Conservation (phyloP, 2,113 vertebrate species). For the Pseudorectes ferrugineus region DNA sequence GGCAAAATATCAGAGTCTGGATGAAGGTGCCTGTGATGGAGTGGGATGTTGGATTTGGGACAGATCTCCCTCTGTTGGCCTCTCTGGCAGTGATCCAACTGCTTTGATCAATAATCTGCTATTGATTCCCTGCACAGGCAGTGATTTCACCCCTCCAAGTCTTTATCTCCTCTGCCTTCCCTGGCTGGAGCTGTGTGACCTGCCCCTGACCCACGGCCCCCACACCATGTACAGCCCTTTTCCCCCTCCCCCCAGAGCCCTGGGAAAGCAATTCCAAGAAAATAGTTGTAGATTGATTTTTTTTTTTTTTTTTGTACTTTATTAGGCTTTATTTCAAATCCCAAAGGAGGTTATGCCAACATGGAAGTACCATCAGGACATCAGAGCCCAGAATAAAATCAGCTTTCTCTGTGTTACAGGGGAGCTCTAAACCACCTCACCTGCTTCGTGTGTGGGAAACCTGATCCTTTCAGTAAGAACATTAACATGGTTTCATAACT, state of each 20-base stretch:
- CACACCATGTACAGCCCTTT: background rate
- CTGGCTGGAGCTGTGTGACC: background rate
- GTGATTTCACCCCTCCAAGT: background rate
- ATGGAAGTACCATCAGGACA: background rate
- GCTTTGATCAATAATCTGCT: background rate
- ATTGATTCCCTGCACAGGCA: background rate
- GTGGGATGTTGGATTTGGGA: background rate
- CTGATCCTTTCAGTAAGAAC: background rate
- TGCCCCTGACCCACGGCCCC: accelerated
- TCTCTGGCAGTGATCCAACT: background rate
- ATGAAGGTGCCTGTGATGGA: background rate
- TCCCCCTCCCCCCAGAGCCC: background rate
- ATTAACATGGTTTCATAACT: background rate
- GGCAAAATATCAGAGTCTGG: background rate
- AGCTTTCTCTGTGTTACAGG: background rate
- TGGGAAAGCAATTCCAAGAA: background rate
- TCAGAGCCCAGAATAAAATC: background rate
- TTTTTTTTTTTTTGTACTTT: background rate
- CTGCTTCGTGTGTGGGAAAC: background rate
- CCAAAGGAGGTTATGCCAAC: background rate
- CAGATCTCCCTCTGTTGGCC: background rate
- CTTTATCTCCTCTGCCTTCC: background rate
- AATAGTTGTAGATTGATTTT: background rate
- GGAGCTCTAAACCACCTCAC: background rate
- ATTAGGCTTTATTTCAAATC: constrained; percentile 40